Percentiles rank a stretch among this genome's conserved stretches.
Evolutionary conservation across 2,888 invertebrate genomes (phyloP).

Genomic region (Drosophila fulvimacula): DNA sequence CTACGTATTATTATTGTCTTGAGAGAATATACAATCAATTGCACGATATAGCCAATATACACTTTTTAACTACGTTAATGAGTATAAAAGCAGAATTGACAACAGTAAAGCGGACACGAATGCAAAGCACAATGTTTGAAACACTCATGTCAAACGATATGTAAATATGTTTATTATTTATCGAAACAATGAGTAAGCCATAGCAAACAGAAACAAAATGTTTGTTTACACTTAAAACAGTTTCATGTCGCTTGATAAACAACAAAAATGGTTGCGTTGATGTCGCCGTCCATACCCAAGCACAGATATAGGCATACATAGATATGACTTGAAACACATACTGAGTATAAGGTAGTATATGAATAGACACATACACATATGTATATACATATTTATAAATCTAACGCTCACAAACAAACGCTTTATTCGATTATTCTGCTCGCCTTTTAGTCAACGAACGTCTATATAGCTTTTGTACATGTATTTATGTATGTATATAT

Average conservation of each 20-base stretch:
- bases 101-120: constrained; percentile 12
- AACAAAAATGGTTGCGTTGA: constrained; percentile 52
- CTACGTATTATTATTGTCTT: no score
- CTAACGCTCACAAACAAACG: constrained; percentile 40
- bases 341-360: constrained; percentile 7
- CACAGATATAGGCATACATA: constrained; percentile 19
- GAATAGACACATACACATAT: constrained; percentile 4
- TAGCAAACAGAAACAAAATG: constrained; percentile 61
- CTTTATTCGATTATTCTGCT: constrained; percentile 46
- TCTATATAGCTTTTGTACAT: neutral
- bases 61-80: neutral
- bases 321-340: neutral
- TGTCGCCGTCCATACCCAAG: constrained; percentile 48
- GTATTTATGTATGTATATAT: neutral
- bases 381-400: neutral
- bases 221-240: constrained; percentile 74
- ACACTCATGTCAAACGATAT: constrained; percentile 73
- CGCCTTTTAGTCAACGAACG: neutral
- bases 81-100: constrained; percentile 13
- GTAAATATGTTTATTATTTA: constrained; percentile 76
- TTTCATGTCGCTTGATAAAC: constrained; percentile 77
- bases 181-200: constrained; percentile 42
- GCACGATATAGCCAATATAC: no score
- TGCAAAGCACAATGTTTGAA: constrained; percentile 68
- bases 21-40: no score